A percentile compares a stretch with the other conserved stretches of the same genome.
Evolutionary conservation across 2,888 invertebrate genomes (phyloP).

Genomic region (Oeneis ivallda): DNA sequence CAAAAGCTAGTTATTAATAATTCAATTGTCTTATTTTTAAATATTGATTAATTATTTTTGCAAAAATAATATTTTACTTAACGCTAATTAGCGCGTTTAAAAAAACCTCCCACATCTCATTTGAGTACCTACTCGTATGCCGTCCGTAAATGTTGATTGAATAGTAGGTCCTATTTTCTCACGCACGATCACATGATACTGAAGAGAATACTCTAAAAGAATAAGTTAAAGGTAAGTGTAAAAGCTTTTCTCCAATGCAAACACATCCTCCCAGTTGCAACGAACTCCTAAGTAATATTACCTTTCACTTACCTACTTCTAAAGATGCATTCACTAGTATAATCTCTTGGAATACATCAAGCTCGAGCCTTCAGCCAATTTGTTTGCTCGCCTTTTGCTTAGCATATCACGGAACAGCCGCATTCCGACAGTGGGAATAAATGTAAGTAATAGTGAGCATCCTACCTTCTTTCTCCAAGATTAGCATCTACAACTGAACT

Average conservation of each 20-base stretch:
- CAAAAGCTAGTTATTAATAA: no score
- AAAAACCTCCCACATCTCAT: no score
- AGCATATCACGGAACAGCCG: constrained; percentile 72
- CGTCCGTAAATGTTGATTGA: no score
- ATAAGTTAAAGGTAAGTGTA: not conserved
- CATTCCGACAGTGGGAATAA: constrained; percentile 67
- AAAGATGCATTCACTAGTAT: constrained; percentile 38
- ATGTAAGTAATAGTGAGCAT: constrained; percentile 56
- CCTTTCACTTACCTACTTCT: constrained; percentile 24
- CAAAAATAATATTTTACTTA: no score
- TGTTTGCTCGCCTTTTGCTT: constrained; percentile 76
- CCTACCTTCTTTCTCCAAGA: constrained; percentile 52
- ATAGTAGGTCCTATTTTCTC: no score
- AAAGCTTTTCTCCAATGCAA: constrained; percentile 9
- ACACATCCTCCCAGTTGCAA: constrained; percentile 6
- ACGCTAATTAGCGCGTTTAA: no score
- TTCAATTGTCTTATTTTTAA: no score
- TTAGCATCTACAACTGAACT: constrained; percentile 12
- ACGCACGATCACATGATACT: no score
- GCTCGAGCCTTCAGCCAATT: constrained; percentile 54
- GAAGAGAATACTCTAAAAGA: no score
- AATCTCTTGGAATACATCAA: constrained; percentile 39
- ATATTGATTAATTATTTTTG: no score
- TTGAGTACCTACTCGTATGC: no score
- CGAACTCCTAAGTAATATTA: constrained; percentile 9